Base-by-base conservation (phyloP, 2,888 invertebrate genomes). In the Stenotaenia linearis region DNA sequence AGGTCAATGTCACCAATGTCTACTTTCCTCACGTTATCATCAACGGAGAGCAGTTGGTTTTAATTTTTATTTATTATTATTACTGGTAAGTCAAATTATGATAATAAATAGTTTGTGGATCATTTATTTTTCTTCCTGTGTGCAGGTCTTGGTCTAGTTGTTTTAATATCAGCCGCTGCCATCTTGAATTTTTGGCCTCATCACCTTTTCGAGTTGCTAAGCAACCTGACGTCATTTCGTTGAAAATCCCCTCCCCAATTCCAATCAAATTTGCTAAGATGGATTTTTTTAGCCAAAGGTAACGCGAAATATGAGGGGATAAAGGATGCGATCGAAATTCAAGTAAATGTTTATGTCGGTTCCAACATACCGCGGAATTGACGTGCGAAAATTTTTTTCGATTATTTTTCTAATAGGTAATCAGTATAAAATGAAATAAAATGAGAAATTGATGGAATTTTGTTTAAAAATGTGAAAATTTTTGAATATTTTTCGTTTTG, bases 1-100 rank as follows among this genome's bases (percentile, higher is more conserved):
- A 61, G 61, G 61, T 61, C 61, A 61, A 61, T 61, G 61, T 61
- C 61, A 61, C 61, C 61, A 61, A 61, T 25, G 56, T n/a, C 56
- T 56, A 56, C 56, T 56, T 56, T 56, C 15, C 56, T n/a, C 56
- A 21, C 18, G 56, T 56, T 56, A 1, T 7, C 1, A 18, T 15
- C 18, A 9, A 2, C 1, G 18, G 18, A 15, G 37, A 37, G 37
- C 37, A 37, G 9, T 37, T n/a, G 15, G 15, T 56, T 56, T 15
- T 56, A n/a, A 4, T 18, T 18, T 9, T 2, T n/a, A 56, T 56
- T 56, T 56, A 21, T 56, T 56, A 56, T 56, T 28, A 12, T 7
- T 23, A 25, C 28, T 1, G 7, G 61, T 25, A 12, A 61, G 25
- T 25, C 15, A 25, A 61, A 23, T 61, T 12, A 61, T 61, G 7